Evolutionary conservation across 1,140 invertebrate genomes (phyloP), one percentile per base, ranked within the genome.

Genomic region (Ptiloglossa arizonensis): DNA sequence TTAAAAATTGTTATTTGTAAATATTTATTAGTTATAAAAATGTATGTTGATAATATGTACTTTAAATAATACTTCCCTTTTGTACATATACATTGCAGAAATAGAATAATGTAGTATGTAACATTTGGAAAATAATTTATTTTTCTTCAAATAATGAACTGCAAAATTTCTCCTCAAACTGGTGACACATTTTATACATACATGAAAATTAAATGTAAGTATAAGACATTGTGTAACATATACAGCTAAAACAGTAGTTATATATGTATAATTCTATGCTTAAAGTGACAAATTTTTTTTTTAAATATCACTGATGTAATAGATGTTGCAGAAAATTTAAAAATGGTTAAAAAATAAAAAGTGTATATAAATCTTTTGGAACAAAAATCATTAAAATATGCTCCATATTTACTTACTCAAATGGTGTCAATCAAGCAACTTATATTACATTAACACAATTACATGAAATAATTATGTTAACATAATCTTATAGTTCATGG

Each of bases 391-490:
- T 57, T 56, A 67, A 75, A 44, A 48, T 59, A 68, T 75, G 41
- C 52, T 75, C 63, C 52, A 59, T 75, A 52, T 75, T 75, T 75
- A 67, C 64, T 75, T 48, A 68, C 63, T 75, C 41, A 68, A 67
- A 32, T 57, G 41, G 57, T 35, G 41, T 68, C 4, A 59, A 68
- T 74, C 6, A 41, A 59, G 66, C 41, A 76, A 76, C 24, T 69
- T 50, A 70, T 76, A 69, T 63, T 63, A 72, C 60, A 71, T 63
- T 78, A 72, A 78, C 75, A 78, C 19, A 75, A 75, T 57, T 68
- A 75, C 54, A 27, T 70, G 17, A 24, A 41, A 72, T 54, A 79
- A 79, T 73, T 57, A 73, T 73, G 59, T 79, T 44, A 59, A 73
- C 38, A 73, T 79, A 73, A 73, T 73, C 17, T 9, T 57, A 24